Conservation (phyloP, 2,888 invertebrate genomes). For the Chironomus tentans region DNA sequence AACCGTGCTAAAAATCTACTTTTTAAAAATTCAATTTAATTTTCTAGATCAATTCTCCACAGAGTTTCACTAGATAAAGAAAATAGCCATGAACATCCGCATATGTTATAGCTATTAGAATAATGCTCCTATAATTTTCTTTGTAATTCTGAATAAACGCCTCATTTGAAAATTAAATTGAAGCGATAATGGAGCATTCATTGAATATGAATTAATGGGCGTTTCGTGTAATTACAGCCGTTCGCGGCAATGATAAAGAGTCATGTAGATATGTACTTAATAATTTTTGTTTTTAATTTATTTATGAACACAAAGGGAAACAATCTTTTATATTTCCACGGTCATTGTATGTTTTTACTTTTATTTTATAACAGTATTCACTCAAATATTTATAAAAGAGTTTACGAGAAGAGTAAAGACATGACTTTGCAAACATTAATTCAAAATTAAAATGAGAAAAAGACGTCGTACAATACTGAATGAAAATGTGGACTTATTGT, state of each 20-base stretch:
- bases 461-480: not conserved
- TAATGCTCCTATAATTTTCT: too few relatives aligned
- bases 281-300: not conserved
- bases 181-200: not conserved
- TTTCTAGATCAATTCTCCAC: not conserved
- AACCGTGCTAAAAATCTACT: not conserved
- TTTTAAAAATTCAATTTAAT: not conserved
- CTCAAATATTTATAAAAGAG: not conserved
- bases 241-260: not conserved
- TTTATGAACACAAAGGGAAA: too few relatives aligned
- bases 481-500: not conserved
- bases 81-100: too few relatives aligned
- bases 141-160: too few relatives aligned
- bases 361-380: not conserved
- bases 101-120: too few relatives aligned
- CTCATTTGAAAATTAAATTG: not conserved
- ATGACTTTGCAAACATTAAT: conserved; percentile 10
- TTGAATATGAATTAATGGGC: not conserved
- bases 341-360: not conserved
- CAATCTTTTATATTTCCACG: not conserved
- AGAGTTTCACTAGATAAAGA: not conserved
- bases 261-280: not conserved
- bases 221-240: not conserved
- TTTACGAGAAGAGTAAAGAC: not conserved
- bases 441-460: not conserved